Evolutionary conservation across 2,888 invertebrate species (phyloP), one percentile per base, ranked within the genome.

Genomic region (Eristalis arbustorum): DNA sequence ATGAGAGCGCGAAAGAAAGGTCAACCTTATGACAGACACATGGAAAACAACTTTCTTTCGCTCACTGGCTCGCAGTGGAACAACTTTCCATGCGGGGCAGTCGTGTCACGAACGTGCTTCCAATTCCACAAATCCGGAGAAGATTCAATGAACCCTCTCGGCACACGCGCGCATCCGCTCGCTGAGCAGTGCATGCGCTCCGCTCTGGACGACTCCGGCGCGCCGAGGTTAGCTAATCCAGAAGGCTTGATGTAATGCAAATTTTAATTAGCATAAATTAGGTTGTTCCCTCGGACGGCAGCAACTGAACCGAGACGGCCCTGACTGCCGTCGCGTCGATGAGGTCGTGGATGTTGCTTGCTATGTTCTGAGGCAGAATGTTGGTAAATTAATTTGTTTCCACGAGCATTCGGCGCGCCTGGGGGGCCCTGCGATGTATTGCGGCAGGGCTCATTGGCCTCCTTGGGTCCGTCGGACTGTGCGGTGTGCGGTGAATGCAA

Each of bases 1-100:
- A 73, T 78, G 74, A 28, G 64, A 69, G 59, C 49, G n/a, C 13
- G 73, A 82, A 69, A 78, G 82, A 85, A 82, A 85, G 85, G 82
- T 85, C 77, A 85, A 73, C 69, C 72, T 77, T 69, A 76, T 85
- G 66, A 74, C 77, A 77, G 77, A 74, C 82, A 69, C 64, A 85
- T 78, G 82, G 77, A 82, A 82, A 85, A 85, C 85, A 85, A 85
- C 85, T 85, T 85, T 85, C 85, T 85, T 82, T 81, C 73, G 37
- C 22, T 75, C 62, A 14, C 11, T 22, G 56, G 72, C n/a, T 28
- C 49, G 42, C 42, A 31, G 25, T 72, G 81, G 59, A 77, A 74
- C 82, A 85, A 85, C 85, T 85, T 85, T 85, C 85, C 82, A 82
- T 85, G 76, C 64, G 57, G 73, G 49, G 49, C 71, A 25, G 56